Evolutionary conservation across 2,888 invertebrate species (phyloP).

Genomic region (Pyrocoelia pectoralis): DNA sequence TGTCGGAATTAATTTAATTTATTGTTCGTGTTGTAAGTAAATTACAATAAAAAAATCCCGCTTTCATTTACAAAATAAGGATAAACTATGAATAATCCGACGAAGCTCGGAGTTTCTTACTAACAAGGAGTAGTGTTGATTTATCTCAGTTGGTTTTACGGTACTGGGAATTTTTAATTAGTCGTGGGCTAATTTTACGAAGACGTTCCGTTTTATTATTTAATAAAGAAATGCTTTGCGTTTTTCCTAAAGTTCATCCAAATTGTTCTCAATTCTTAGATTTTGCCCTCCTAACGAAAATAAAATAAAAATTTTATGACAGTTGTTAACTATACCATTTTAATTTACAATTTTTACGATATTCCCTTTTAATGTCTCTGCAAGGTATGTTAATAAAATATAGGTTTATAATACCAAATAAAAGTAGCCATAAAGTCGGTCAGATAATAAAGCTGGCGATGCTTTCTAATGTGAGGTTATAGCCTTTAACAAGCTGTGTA

Average conservation of each 20-base stretch:
- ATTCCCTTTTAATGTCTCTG: slow-evolving; percentile 35
- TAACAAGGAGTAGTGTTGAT: slow-evolving; percentile 48
- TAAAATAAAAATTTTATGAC: slow-evolving; percentile 34
- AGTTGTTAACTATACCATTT: slow-evolving; percentile 34
- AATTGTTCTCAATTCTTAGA: slow-evolving; percentile 31
- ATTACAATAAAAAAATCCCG: slow-evolving; percentile 40
- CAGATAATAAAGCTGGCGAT: slow-evolving; percentile 49
- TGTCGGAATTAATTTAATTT: slow-evolving; percentile 43
- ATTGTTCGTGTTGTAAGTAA: slow-evolving; percentile 40
- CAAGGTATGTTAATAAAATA: slow-evolving; percentile 48
- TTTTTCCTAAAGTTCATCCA: slow-evolving; percentile 30
- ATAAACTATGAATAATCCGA: slow-evolving; percentile 47
- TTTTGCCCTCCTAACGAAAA: slow-evolving; percentile 25
- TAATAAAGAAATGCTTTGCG: slow-evolving; percentile 46
- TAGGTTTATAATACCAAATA: slow-evolving; percentile 50
- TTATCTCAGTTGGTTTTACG: slow-evolving; percentile 42
- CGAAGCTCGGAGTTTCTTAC: slow-evolving; percentile 38
- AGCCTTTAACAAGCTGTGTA: slow-evolving; percentile 52
- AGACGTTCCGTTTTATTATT: slow-evolving; percentile 49
- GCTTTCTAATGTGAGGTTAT: slow-evolving; percentile 51
- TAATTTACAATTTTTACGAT: slow-evolving; percentile 38
- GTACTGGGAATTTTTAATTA: slow-evolving; percentile 53
- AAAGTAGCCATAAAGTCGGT: slow-evolving; percentile 49
- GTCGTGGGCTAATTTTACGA: slow-evolving; percentile 48
- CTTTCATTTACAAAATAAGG: slow-evolving; percentile 40